Conservation (phyloP, 1,140 invertebrate genomes). For the Aporrectodea caliginosa region DNA sequence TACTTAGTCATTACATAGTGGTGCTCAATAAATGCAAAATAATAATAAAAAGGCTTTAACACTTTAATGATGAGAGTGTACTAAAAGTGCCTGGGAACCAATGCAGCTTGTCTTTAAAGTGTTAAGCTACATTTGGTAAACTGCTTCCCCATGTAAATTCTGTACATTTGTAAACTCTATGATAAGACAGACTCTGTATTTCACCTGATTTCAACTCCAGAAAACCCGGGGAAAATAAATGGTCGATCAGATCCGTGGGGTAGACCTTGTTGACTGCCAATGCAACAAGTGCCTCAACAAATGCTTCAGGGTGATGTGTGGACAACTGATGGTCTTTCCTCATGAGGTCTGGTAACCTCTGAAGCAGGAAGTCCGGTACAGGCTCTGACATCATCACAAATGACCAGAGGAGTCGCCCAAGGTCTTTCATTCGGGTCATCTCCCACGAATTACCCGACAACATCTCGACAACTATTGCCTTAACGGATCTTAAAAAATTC, state of each 20-base stretch:
- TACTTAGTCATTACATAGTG: too few relatives aligned
- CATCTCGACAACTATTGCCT: too few relatives aligned
- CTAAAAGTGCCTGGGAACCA: too few relatives aligned
- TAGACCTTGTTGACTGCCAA: conserved; percentile 1
- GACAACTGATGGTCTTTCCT: background rate
- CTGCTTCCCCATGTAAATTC: too few relatives aligned
- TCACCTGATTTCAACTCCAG: conserved; percentile 3
- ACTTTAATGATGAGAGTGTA: too few relatives aligned
- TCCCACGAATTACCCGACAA: background rate
- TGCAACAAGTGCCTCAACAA: conserved; percentile 9
- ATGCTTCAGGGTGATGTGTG: background rate
- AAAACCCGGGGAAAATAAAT: background rate
- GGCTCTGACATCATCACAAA: background rate
- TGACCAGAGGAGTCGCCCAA: background rate
- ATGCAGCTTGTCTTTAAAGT: too few relatives aligned
- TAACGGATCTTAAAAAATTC: background rate
- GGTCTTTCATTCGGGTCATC: conserved; percentile 3
- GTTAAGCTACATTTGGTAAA: too few relatives aligned
- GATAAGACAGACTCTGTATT: too few relatives aligned
- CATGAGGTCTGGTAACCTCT: background rate
- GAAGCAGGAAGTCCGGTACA: background rate
- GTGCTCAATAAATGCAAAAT: too few relatives aligned
- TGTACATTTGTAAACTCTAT: too few relatives aligned
- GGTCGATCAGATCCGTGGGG: conserved; percentile 10
- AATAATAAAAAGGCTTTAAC: too few relatives aligned